Evolutionary conservation across 2,888 invertebrate genomes (phyloP).

Genomic region (Podotricha telesiphe): DNA sequence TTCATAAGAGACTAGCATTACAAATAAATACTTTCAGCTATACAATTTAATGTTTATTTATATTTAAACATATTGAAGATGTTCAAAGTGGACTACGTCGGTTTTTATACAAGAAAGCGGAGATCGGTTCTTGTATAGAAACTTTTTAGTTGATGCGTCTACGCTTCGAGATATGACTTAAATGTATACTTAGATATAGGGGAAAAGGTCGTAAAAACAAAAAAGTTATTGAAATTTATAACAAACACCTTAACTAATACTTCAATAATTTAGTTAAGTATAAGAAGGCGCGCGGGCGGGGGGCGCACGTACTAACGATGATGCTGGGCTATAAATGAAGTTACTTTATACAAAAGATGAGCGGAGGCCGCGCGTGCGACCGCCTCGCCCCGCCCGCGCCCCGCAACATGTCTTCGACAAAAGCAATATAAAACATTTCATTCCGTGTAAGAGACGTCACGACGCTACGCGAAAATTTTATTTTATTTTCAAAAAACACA

Average conservation of each 20-base stretch:
- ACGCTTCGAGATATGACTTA: slow-evolving; percentile 83
- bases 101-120: slow-evolving; percentile 71
- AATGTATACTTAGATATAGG: slow-evolving; percentile 81
- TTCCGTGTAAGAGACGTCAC: slow-evolving; percentile 81
- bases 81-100: slow-evolving; percentile 79
- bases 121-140: slow-evolving; percentile 67
- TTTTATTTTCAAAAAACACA: slow-evolving; percentile 79
- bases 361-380: slow-evolving; percentile 52
- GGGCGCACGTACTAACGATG: slow-evolving; percentile 50
- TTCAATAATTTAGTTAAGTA: slow-evolving; percentile 79
- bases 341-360: slow-evolving; percentile 72
- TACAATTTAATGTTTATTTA: slow-evolving; percentile 82
- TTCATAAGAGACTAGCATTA: slow-evolving; percentile 84
- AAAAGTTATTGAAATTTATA: slow-evolving; percentile 82
- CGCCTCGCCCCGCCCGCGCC: slow-evolving; percentile 50
- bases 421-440: slow-evolving; percentile 82
- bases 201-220: slow-evolving; percentile 82
- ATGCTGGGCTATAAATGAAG: slow-evolving; percentile 65
- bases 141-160: slow-evolving; percentile 75
- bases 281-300: slow-evolving; percentile 50
- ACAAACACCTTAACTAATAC: slow-evolving; percentile 83
- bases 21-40: slow-evolving; percentile 84
- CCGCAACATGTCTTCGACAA: slow-evolving; percentile 69
- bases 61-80: slow-evolving; percentile 81
- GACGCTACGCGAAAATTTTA: slow-evolving; percentile 79